These are phyloP conservation scores for Bettongia penicillata DNA, from an alignment of 2,113 vertebrate species.

Conservation along the genomic window DNA sequence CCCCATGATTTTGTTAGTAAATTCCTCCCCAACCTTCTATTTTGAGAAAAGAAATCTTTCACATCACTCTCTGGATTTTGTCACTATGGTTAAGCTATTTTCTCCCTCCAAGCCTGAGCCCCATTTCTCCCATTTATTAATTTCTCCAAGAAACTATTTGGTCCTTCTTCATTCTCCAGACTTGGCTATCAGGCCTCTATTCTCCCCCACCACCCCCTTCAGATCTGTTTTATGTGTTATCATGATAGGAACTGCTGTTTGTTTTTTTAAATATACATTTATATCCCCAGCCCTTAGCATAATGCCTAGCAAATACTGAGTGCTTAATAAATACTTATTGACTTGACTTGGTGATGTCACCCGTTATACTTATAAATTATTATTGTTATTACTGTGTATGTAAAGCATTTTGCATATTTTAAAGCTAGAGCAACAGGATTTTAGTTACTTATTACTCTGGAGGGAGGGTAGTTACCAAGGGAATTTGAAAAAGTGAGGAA, in stretches of 20 bases:
- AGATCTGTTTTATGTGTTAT: neutral
- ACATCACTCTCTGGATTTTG: neutral
- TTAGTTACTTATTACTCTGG: neutral
- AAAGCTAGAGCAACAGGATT: neutral
- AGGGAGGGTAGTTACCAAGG: neutral
- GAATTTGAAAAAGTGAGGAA: neutral
- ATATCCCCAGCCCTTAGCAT: too few species aligned
- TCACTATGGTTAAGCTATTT: neutral
- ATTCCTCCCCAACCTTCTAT: neutral
- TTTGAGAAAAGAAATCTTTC: neutral
- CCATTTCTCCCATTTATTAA: neutral
- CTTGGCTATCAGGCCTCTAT: neutral
- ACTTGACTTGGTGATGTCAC: neutral
- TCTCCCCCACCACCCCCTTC: neutral
- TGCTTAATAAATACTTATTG: neutral
- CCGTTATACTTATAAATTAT: neutral
- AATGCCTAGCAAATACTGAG: too few species aligned
- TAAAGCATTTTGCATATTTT: neutral
- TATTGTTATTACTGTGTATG: neutral
- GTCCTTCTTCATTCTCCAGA: neutral
- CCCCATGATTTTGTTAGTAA: neutral
- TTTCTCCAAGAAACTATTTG: neutral
- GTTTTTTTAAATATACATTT: too few species aligned
- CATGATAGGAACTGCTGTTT: neutral
- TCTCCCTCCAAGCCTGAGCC: neutral